Conservation (phyloP, 2,888 invertebrate genomes). For the Synergus japonicus region DNA sequence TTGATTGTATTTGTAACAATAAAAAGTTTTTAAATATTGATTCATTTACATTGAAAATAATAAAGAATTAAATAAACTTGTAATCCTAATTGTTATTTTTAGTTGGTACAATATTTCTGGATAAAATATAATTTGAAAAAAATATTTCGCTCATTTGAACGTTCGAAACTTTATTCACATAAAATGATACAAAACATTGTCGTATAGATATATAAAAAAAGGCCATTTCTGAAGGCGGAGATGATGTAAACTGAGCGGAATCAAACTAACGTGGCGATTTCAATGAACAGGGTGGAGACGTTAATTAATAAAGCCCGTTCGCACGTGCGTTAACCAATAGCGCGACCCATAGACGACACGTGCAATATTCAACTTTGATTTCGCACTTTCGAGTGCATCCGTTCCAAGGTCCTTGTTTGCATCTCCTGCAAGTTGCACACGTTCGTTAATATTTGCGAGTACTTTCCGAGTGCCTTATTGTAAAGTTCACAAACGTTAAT, state of each 20-base stretch:
- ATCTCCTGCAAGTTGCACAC: slow-evolving; percentile 37
- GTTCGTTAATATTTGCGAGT: slow-evolving; percentile 38
- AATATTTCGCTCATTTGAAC: too few species aligned
- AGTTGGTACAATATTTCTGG: too few species aligned
- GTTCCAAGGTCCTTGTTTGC: slow-evolving; percentile 48
- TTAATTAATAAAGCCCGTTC: slow-evolving; percentile 66
- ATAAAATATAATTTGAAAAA: too few species aligned
- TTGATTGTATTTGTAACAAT: too few species aligned
- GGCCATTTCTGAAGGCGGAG: slow-evolving; percentile 9
- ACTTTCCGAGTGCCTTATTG: slow-evolving; percentile 26
- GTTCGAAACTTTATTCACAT: too few species aligned
- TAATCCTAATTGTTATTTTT: too few species aligned
- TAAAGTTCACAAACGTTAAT: slow-evolving; percentile 48
- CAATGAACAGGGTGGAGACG: slow-evolving; percentile 36
- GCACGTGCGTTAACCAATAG: slow-evolving; percentile 62
- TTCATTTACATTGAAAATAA: too few species aligned
- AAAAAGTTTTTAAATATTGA: too few species aligned
- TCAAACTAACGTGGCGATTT: slow-evolving; percentile 59
- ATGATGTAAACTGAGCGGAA: slow-evolving; percentile 49
- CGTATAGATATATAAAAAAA: neutral
- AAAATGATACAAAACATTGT: neutral
- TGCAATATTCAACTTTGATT: slow-evolving; percentile 58
- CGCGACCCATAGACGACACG: slow-evolving; percentile 56
- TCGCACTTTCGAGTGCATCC: slow-evolving; percentile 56
- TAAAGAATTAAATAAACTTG: too few species aligned